Evolutionary conservation across 2,113 vertebrate genomes (phyloP), one percentile per base, ranked within the genome.

Genomic region (Lepisosteus oculatus): DNA sequence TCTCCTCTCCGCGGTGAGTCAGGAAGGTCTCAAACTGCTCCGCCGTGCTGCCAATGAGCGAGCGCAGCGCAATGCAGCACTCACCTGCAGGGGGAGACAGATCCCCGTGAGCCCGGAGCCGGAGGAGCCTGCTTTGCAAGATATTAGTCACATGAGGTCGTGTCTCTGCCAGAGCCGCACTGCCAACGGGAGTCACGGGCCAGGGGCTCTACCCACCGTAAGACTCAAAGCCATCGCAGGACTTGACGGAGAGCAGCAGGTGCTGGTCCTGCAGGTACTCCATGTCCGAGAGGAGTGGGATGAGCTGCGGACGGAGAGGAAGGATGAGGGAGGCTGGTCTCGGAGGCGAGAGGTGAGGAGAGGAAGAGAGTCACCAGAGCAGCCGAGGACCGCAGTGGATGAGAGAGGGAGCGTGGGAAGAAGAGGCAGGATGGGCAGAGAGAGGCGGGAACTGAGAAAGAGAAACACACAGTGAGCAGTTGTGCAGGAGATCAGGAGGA

Each of bases 161-260:
- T 51, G 11, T 17, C 44, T 51, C 3, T 42, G 13, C 11, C 47
- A 3, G 4, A 47, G 4, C 29, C 29, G 1, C 29, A 29, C 29
- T 29, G 29, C 29, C 1, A 29, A 29, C 29, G 29, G 29, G 29
- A 29, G 29, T 29, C 29, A 29, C 2, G 29, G 29, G 29, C 29
- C 29, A 51, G 4, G 47, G 42, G 61, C 9, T 51, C 47, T 42
- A 84, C 83, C 2, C 61, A 96, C 94, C 95, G 0, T 94, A 96
- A 68, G 94, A 95, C 81, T 96, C 94, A n/a, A 93, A 94, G 45
- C 93, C 94, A 75, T 96, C 94, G 83, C 91, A 89, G 3, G 93
- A 92, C 85, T 95, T 95, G 65, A 96, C 81, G 68, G 92, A 95
- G 71, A 96, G 71, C 47, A 95, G 92, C 59, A 95, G 77, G 72